Evolutionary conservation across 2,888 invertebrate genomes (phyloP).

Genomic region (Cremastinae sp.): DNA sequence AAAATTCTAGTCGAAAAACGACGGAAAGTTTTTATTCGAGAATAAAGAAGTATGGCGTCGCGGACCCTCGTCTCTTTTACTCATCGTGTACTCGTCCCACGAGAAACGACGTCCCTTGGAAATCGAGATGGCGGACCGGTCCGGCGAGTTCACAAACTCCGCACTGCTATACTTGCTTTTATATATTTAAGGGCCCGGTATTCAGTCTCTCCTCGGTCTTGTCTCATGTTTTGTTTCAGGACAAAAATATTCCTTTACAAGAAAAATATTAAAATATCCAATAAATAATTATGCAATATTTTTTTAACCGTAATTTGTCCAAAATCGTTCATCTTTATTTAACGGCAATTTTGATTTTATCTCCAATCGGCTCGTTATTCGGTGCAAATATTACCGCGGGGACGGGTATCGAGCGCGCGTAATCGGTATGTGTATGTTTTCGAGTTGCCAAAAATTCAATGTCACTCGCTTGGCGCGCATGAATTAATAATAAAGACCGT

Average conservation of each 20-base stretch:
- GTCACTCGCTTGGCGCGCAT: slow-evolving; percentile 5
- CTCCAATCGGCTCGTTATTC: slow-evolving; percentile 6
- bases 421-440: not conserved
- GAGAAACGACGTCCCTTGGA: slow-evolving; percentile 45
- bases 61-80: slow-evolving; percentile 19
- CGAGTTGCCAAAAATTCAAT: slow-evolving; percentile 16
- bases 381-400: not conserved
- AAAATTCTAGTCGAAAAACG: not conserved
- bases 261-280: not conserved
- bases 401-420: not conserved
- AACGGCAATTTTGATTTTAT: not conserved
- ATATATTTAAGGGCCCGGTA: slow-evolving; percentile 56
- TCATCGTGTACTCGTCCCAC: slow-evolving; percentile 16
- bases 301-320: not conserved
- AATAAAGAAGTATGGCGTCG: slow-evolving; percentile 31
- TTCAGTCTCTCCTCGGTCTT: slow-evolving; percentile 34
- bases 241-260: not conserved
- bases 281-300: not conserved
- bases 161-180: slow-evolving; percentile 58
- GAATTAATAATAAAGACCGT: slow-evolving; percentile 28
- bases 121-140: slow-evolving; percentile 72
- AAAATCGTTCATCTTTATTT: not conserved
- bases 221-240: not conserved
- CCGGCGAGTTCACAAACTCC: slow-evolving; percentile 64
- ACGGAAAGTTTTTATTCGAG: slow-evolving; percentile 10